Conservation (phyloP, 2,888 invertebrate genomes). For the Scaptodrosophila latifasciaeformis region DNA sequence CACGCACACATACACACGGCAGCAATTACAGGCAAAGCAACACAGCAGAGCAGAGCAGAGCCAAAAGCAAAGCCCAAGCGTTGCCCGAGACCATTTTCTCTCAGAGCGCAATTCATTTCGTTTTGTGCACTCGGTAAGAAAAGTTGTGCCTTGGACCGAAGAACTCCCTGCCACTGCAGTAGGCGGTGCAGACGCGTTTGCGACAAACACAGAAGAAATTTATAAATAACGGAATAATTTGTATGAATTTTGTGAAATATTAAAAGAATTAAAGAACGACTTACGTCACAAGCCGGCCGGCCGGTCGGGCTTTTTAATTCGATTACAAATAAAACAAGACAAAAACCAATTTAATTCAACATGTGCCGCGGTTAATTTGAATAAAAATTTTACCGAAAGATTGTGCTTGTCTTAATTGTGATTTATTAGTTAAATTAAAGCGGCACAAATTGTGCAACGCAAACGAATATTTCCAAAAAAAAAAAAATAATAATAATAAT, state of each 20-base stretch:
- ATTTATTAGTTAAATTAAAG: background rate
- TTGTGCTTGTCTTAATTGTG: background rate
- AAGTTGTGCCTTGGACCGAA: slow-evolving; percentile 30
- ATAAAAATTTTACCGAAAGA: background rate
- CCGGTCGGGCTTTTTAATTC: background rate
- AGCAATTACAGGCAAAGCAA: slow-evolving; percentile 31
- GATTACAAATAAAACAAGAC: background rate
- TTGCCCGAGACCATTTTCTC: background rate
- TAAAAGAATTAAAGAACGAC: too few relatives aligned
- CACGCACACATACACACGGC: slow-evolving; percentile 2
- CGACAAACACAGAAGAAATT: too few relatives aligned
- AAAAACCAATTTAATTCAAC: slow-evolving; percentile 20
- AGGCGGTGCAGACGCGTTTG: slow-evolving; percentile 11
- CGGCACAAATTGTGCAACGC: background rate
- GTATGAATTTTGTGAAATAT: too few relatives aligned
- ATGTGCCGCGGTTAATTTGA: too few relatives aligned
- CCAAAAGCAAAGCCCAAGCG: slow-evolving; percentile 10
- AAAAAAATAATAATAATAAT: too few relatives aligned
- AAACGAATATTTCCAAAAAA: too few relatives aligned
- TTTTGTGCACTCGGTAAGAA: slow-evolving; percentile 32
- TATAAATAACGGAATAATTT: too few relatives aligned
- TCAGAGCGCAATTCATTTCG: slow-evolving; percentile 31
- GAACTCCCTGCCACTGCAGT: slow-evolving; percentile 23
- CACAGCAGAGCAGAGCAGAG: slow-evolving; percentile 30
- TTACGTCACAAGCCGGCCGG: background rate